Base-by-base conservation (phyloP, 35 echinoderm and acorn worm species). In the Eucidaris tribuloides region DNA sequence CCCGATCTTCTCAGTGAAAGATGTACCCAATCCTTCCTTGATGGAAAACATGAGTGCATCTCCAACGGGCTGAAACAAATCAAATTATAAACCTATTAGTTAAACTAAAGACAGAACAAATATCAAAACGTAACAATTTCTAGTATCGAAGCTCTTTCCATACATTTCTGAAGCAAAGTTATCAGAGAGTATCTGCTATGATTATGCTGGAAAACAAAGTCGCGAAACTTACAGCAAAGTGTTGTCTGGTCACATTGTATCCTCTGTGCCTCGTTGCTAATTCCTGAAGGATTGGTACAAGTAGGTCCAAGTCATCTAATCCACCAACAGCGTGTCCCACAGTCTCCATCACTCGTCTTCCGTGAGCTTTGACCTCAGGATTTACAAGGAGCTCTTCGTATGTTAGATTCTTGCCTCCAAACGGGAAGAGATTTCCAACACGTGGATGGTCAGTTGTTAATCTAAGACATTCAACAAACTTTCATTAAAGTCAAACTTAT, bases 281-380 rank as follows among this genome's bases (percentile, higher is more conserved):
- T 34, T 80, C 78, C 50, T 81, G 36, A 3, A 88, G 32, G 11
- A 62, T 66, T n/a, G 64, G 42, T 2, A 71, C 36, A 29, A 88
- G 20, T 14, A 63, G 27, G 3, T 46, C 77, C 19, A 81, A 31
- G 35, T 88, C 58, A 68, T 88, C 77, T 7, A 88, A 33, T 1
- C 57, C 58, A 3, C 35, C 48, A 1, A 88, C 77, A 18, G 77
- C 85, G 2, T 77, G 3, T 17, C 85, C 85, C 2, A 88, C 77
- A 6, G 77, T 88, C 77, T 88, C 78, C 41, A 88, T 80, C 0
- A 88, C 85, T 14, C 61, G 36, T 46, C 60, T 46, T 13, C 76
- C 85, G 59, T 88, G 85, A 3, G 77, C 77, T 30, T 42, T 46
- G 42, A 88, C 55, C 40, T 88, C 78, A 6, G 44, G 19, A 64